Base-by-base conservation (phyloP, 1,140 invertebrate genomes). In the Tetramorium alpestre region DNA sequence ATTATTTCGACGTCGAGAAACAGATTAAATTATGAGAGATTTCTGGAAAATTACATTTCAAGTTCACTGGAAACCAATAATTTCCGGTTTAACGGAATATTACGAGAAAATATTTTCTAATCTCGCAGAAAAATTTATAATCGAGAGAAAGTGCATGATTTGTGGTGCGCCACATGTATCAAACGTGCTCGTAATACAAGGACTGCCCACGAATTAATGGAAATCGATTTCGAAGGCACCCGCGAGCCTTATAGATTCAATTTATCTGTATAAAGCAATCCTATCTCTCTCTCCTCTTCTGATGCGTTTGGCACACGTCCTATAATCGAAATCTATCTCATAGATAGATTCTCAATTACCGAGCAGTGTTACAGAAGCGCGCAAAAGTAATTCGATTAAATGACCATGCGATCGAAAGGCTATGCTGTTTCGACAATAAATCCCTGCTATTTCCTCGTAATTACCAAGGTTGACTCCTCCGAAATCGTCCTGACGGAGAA, bases 281-380 rank as follows among this genome's bases (percentile, higher is more conserved):
- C 38, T 56, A 33, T 73, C 41, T 54, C 51, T n/a, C 51, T 54
- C 18, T 54, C 33, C n/a, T n/a, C 6, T 16, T 75, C 54, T 22
- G 38, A 82, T 38, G 38, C 81, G 54, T 81, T n/a, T 75, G 69
- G 25, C 41, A 11, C 58, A 16, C 67, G 33, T 44, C 54, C 33
- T 72, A 88, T 85, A 78, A 88, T 88, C 80, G 86, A 88, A 87
- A 88, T 82, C 86, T 60, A 82, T 87, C 77, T 76, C 54, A 44
- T 70, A 56, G 33, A 47, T 84, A 84, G 80, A 84, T 84, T 84
- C 75, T 69, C 80, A 84, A 84, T 84, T 84, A 75, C 54, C 8
- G 41, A 13, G 10, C 54, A 41, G 80, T 5, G 80, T 82, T 82
- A 82, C 54, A 82, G 11, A 51, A 22, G 49, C 58, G 33, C 47